Conservation (phyloP, 2,113 vertebrate species). For the Heptranchias perlo region DNA sequence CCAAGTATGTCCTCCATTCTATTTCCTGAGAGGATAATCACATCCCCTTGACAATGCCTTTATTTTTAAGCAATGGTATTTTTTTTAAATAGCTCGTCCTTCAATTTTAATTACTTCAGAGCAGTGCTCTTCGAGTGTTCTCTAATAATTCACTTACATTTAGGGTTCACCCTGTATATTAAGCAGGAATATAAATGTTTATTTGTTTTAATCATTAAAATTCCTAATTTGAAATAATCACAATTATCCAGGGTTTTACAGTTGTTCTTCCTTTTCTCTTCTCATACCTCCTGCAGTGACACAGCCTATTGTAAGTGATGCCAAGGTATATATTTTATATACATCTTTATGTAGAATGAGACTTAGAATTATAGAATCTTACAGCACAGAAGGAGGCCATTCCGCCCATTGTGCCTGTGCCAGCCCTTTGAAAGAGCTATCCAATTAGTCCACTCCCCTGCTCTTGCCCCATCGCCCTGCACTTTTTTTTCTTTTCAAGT, state of each 20-base stretch:
- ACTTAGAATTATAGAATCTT: neutral
- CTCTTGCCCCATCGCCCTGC: neutral
- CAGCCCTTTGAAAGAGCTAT: neutral
- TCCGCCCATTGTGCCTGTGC: neutral
- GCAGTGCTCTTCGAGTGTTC: neutral
- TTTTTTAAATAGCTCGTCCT: neutral
- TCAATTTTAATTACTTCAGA: neutral
- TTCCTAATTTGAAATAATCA: neutral
- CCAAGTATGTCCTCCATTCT: neutral
- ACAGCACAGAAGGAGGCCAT: neutral
- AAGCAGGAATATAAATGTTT: neutral
- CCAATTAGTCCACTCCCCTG: neutral
- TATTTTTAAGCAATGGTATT: neutral
- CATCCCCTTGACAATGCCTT: neutral
- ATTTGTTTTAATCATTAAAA: neutral
- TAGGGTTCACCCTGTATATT: neutral
- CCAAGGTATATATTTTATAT: neutral
- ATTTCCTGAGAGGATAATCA: neutral
- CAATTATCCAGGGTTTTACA: neutral
- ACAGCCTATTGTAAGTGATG: neutral
- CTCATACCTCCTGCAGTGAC: neutral
- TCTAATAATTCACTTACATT: neutral
- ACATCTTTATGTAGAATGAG: neutral
- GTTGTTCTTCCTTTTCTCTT: neutral
- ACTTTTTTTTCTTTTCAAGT: neutral